These are phyloP conservation scores for Luidia sarsii DNA, from an alignment of 53 echinoderm and acorn worm species.

Conservation along the genomic window DNA sequence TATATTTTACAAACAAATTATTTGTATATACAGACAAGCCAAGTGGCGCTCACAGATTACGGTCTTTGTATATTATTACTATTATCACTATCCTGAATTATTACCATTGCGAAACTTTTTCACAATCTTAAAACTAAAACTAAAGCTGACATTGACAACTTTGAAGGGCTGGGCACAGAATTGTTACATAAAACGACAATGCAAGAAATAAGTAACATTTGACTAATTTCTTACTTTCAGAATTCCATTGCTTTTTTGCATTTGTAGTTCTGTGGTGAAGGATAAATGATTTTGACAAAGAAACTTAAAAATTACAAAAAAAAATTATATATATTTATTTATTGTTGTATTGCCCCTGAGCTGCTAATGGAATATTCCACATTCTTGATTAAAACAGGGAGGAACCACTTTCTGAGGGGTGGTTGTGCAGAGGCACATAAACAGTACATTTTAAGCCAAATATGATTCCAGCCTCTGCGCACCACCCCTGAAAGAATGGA, in stretches of 20 bases:
- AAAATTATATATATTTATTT: constrained; percentile 37
- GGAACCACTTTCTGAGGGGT: constrained; percentile 51
- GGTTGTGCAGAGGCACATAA: constrained; percentile 27
- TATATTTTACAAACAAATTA: constrained; percentile 54
- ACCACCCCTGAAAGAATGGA: constrained; percentile 54
- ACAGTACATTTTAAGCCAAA: constrained; percentile 43
- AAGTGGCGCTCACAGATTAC: constrained; percentile 29
- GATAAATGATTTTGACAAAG: constrained; percentile 25
- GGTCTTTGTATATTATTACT: constrained; percentile 36
- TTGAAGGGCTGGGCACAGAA: background rate
- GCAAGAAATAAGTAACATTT: constrained; percentile 17
- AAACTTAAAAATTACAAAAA: background rate
- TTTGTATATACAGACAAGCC: constrained; percentile 59
- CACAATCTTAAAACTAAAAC: background rate
- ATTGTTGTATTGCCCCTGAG: constrained; percentile 25
- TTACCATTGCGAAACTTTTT: background rate
- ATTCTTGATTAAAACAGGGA: constrained; percentile 45
- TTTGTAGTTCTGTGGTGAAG: constrained; percentile 21
- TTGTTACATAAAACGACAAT: constrained; percentile 13
- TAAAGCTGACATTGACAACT: background rate
- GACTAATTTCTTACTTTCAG: background rate
- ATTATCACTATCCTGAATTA: constrained; percentile 13
- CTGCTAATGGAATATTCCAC: constrained; percentile 40
- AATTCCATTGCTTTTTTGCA: constrained; percentile 11
- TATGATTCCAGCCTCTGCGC: constrained; percentile 54